These are phyloP conservation scores for Drosophila virilis DNA, from an alignment of 1,140 invertebrate species.

Conservation along the genomic window DNA sequence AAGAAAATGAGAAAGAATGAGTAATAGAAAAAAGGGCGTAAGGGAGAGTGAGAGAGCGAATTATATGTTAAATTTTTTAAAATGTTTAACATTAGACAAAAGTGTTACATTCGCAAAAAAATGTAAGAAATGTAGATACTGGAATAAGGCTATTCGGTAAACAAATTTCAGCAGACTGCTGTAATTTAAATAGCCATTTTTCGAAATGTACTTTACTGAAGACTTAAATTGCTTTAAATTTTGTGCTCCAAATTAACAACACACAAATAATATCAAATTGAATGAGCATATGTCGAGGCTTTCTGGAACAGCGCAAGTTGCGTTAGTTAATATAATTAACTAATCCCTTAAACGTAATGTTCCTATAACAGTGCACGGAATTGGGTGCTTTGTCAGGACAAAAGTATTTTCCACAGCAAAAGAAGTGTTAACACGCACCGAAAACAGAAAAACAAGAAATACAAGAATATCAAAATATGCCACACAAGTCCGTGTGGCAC, in stretches of 20 bases:
- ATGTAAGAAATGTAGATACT: no score
- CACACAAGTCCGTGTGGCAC: conserved; percentile 13
- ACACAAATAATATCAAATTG: conserved; percentile 46
- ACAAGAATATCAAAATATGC: conserved; percentile 37
- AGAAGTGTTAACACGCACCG: conserved; percentile 65
- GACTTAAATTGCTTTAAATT: no score
- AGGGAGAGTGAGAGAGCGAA: no score
- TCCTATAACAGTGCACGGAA: conserved; percentile 64
- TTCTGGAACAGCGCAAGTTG: conserved; percentile 32
- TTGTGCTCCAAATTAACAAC: background rate
- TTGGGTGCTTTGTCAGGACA: conserved; percentile 61
- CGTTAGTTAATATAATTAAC: conserved; percentile 75
- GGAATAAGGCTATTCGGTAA: no score
- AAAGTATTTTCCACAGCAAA: conserved; percentile 60
- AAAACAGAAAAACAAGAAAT: conserved; percentile 1
- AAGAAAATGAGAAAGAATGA: no score
- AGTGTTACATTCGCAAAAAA: no score
- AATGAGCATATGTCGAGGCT: conserved; percentile 24
- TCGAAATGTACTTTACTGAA: background rate
- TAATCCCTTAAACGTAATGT: conserved; percentile 57
- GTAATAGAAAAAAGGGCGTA: no score
- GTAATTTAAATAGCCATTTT: no score
- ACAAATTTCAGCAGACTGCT: no score
- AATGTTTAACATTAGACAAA: no score
- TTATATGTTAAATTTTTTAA: no score